Percentiles rank a stretch among this genome's conserved stretches.
Conservation (phyloP, 2,113 vertebrate genomes). For the Seriola quinqueradiata region DNA sequence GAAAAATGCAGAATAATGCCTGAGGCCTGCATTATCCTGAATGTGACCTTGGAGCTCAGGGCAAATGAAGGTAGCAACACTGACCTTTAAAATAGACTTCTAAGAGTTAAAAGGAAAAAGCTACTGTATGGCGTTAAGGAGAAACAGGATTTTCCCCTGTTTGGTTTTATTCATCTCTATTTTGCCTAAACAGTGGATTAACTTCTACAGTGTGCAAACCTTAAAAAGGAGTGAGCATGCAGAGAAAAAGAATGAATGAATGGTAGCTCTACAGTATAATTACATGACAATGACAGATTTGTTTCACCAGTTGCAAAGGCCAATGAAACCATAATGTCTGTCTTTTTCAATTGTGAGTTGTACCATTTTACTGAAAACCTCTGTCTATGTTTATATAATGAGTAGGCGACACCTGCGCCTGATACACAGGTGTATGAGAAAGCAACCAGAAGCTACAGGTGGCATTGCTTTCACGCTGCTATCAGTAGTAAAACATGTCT, state of each 20-base stretch:
- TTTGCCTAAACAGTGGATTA: constrained; percentile 11
- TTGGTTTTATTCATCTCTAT: background rate
- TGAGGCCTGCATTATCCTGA: background rate
- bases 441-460: constrained; percentile 37
- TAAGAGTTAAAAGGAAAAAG: background rate
- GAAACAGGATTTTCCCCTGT: background rate
- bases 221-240: background rate
- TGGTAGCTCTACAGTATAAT: background rate
- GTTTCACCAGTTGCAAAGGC: constrained; percentile 4
- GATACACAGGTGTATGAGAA: constrained; percentile 45
- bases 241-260: constrained; percentile 6
- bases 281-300: background rate
- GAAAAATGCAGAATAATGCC: constrained; percentile 18
- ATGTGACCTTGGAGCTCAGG: constrained; percentile 41
- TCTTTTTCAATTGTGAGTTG: background rate
- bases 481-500: constrained; percentile 20
- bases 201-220: background rate
- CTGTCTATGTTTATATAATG: background rate
- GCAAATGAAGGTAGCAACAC: constrained; percentile 16
- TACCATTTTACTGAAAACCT: background rate
- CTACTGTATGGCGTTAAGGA: background rate
- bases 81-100: background rate
- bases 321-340: background rate
- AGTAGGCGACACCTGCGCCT: constrained; percentile 8
- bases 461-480: constrained; percentile 4